Base-by-base conservation (phyloP, 2,888 invertebrate genomes). In the Rotaria macrura region DNA sequence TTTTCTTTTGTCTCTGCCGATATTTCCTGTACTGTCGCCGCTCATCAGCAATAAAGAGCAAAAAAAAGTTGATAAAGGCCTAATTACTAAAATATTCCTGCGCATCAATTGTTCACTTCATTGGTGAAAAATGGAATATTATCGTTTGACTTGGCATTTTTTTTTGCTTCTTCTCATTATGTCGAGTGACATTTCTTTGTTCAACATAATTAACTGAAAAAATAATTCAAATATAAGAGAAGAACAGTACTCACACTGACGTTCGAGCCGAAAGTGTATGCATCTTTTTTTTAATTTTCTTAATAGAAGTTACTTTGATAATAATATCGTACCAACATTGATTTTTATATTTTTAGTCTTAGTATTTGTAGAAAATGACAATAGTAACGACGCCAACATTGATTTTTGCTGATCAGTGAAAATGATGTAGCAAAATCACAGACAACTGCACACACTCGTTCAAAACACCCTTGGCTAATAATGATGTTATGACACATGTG, bases 1-100 rank as follows among this genome's bases (percentile, higher is more conserved):
- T 34, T 65, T 38, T 65, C 65, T 65, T 65, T 65, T 65, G 65
- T 65, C 34, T 65, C 65, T 65, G 65, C 65, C 65, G 65, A 65
- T 65, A 65, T 65, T 65, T 65, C 65, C 65, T 65, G 65, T 65
- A 65, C 65, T 65, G 34, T 29, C 65, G 65, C 34, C 65, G 65
- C 34, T 65, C 65, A 65, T 65, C 65, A 65, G 38, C 14, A 65
- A 34, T 29, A 17, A 34, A 17, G 34, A 65, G 29, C 5, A 65
- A 17, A 65, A 29, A 65, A 65, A 29, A 65, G 34, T 34, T 65
- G 65, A 38, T 65, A 34, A 65, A 34, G 34, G 38, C 34, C 34
- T 65, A 65, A 65, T 65, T 65, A 34, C 14, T 34, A 65, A 29
- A 38, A 65, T 65, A 20, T 17, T 65, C 38, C 14, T 65, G 65